phyloP scores from a whole-genome alignment of 2,888 invertebrate species.

The Mantis religiosa region DNA sequence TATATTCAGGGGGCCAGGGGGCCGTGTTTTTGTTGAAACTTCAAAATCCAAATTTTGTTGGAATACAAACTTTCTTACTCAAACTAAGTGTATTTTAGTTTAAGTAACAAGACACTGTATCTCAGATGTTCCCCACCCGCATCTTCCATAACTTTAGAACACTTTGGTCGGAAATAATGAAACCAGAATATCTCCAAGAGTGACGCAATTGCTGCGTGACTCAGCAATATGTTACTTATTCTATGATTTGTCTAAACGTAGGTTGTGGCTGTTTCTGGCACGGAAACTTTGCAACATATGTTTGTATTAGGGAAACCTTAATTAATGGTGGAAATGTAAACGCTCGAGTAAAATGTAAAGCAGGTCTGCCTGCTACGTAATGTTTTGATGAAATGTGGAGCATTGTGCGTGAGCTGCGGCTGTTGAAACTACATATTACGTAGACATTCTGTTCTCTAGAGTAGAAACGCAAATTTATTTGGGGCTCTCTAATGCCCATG shows the following conservation, averaged over 20 bases:
- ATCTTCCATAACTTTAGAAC: too few relatives aligned
- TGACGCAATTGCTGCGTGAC: background rate
- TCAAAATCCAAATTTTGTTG: too few relatives aligned
- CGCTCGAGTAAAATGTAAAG: background rate
- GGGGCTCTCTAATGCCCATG: too few relatives aligned
- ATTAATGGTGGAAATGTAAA: background rate
- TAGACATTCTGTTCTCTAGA: background rate
- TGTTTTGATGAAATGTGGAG: background rate
- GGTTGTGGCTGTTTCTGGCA: background rate
- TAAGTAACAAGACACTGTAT: too few relatives aligned
- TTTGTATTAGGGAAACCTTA: background rate
- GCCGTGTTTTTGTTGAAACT: too few relatives aligned
- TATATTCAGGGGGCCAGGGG: too few relatives aligned
- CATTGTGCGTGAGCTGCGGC: background rate
- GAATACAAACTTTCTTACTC: too few relatives aligned
- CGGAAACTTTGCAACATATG: background rate
- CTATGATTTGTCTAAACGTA: background rate
- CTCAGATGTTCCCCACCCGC: too few relatives aligned
- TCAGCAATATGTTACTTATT: background rate
- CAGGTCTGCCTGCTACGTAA: background rate
- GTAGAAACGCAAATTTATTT: background rate
- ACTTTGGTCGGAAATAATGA: background rate
- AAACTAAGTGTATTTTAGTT: too few relatives aligned
- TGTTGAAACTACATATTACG: background rate
- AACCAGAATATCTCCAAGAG: background rate